Conservation (phyloP, 1,140 invertebrate genomes). For the Platyscapa corneri region DNA sequence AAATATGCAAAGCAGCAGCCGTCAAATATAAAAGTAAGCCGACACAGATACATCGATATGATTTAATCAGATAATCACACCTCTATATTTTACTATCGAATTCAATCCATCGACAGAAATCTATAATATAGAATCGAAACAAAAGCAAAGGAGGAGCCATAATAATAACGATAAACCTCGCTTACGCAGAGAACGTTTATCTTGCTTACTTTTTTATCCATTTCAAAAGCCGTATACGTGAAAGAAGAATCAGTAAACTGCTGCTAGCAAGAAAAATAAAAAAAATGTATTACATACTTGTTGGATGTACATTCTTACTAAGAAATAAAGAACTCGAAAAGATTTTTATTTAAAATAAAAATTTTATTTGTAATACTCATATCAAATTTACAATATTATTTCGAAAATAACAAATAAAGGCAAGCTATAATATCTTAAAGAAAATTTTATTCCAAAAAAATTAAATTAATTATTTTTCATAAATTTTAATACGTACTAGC, state of each 20-base stretch:
- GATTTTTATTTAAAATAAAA: not conserved
- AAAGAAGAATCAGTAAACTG: constrained; percentile 17
- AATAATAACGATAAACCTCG: constrained; percentile 35
- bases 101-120: constrained; percentile 51
- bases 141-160: not conserved
- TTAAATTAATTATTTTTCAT: no score
- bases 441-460: no score
- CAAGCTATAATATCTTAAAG: no score
- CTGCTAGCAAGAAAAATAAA: constrained; percentile 7
- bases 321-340: not conserved
- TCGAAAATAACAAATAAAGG: no score
- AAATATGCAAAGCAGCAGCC: constrained; percentile 22
- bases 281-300: not conserved
- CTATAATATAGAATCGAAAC: constrained; percentile 15
- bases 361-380: no score
- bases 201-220: constrained; percentile 9
- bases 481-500: no score
- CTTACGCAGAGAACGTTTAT: constrained; percentile 12
- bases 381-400: no score
- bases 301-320: not conserved
- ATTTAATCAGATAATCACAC: constrained; percentile 50
- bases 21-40: constrained; percentile 3
- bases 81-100: constrained; percentile 45
- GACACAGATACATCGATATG: constrained; percentile 38
- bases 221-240: not conserved